phyloP scores from a whole-genome alignment of 1,140 invertebrate genomes.

The Rhagoletis zephyria region DNA sequence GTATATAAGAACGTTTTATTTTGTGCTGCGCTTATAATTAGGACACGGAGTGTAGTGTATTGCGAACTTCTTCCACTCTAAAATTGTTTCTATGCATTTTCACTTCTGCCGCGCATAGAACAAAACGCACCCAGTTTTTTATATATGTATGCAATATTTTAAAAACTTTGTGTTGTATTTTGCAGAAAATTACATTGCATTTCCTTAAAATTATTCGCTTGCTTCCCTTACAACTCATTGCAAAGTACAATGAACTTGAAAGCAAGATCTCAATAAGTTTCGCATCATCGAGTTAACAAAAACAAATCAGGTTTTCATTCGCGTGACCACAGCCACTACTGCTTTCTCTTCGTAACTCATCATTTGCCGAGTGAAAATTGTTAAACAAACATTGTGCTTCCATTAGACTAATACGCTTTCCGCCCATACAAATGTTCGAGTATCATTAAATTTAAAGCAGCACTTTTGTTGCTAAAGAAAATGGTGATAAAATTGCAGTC shows the following conservation, averaged over 20 bases:
- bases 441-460: slow-evolving; percentile 32
- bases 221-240: neutral
- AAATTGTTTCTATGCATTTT: no score
- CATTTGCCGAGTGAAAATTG: neutral
- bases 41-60: no score
- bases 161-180: no score
- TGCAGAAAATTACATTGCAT: no score
- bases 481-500: slow-evolving; percentile 26
- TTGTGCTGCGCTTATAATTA: no score
- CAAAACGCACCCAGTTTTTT: no score
- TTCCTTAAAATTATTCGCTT: no score
- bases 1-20: no score
- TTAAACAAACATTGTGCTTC: slow-evolving; percentile 5
- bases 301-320: neutral
- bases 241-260: neutral
- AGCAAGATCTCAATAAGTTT: neutral
- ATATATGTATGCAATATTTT: no score
- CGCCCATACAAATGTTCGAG: neutral
- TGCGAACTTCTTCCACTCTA: no score
- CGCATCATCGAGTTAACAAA: neutral
- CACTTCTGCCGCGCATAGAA: no score
- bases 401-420: slow-evolving; percentile 20
- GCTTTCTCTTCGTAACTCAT: neutral
- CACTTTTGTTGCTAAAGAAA: neutral
- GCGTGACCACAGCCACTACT: neutral